These are phyloP conservation scores for Potamarius usumacintae DNA, from an alignment of 2,113 vertebrate species.

Conservation along the genomic window DNA sequence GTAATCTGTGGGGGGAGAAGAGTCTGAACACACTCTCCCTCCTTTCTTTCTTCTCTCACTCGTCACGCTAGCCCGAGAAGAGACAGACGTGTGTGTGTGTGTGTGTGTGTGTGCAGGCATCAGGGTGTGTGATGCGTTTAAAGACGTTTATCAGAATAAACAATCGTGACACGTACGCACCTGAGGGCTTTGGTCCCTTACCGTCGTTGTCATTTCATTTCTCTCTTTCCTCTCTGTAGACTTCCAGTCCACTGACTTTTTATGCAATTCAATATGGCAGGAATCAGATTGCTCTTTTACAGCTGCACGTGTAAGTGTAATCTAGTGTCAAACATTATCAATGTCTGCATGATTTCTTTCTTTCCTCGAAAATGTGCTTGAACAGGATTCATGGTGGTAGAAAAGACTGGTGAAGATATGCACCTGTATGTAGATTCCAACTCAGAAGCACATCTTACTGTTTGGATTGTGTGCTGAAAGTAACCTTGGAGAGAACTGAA, in stretches of 20 bases:
- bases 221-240: not conserved
- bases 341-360: not conserved
- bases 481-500: not conserved
- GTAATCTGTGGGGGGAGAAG: not conserved
- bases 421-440: not conserved
- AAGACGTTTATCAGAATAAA: slow-evolving; percentile 35
- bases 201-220: not conserved
- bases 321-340: not conserved
- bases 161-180: slow-evolving; percentile 21
- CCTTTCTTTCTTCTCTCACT: slow-evolving; percentile 34
- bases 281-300: not conserved
- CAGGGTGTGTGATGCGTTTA: slow-evolving; percentile 23
- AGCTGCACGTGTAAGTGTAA: too few species aligned
- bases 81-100: slow-evolving; percentile 62
- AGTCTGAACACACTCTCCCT: not conserved
- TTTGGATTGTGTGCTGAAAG: not conserved
- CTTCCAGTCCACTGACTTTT: not conserved
- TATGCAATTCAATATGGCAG: not conserved
- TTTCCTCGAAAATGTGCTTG: not conserved
- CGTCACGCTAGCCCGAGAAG: slow-evolving; percentile 69
- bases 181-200: slow-evolving; percentile 16
- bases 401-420: not conserved
- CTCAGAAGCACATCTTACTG: not conserved
- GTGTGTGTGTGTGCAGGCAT: slow-evolving; percentile 14
- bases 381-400: not conserved